A percentile compares a stretch with the other conserved stretches of the same genome.
phyloP scores from a whole-genome alignment of 2,888 invertebrate species.

The Halocaridina rubra region DNA sequence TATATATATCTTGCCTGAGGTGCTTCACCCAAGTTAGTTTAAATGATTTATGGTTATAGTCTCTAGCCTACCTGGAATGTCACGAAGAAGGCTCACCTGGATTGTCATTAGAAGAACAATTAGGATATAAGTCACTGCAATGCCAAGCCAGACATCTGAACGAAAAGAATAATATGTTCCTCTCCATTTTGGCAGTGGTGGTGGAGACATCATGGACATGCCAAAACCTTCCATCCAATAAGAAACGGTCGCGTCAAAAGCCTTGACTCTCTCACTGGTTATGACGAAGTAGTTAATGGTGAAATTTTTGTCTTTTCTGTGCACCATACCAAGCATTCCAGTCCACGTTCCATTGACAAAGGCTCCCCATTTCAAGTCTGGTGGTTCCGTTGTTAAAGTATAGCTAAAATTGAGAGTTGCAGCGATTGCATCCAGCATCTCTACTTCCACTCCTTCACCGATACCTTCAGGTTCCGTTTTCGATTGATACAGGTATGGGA shows the following conservation, averaged over 20 bases:
- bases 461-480: not conserved
- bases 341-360: slow-evolving; percentile 45
- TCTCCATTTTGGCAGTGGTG: slow-evolving; percentile 35
- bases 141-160: slow-evolving; percentile 2
- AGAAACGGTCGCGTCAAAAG: slow-evolving; percentile 33
- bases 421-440: slow-evolving; percentile 37
- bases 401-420: slow-evolving; percentile 24
- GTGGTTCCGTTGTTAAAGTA: slow-evolving; percentile 20
- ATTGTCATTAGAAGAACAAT: not conserved
- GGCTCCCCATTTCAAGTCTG: slow-evolving; percentile 36
- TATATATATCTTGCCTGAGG: too few species aligned
- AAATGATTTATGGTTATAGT: too few species aligned
- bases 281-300: slow-evolving; percentile 41
- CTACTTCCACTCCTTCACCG: slow-evolving; percentile 28
- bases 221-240: slow-evolving; percentile 58
- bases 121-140: not conserved
- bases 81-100: slow-evolving; percentile 29
- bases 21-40: too few species aligned
- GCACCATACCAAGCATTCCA: slow-evolving; percentile 49
- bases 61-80: too few species aligned
- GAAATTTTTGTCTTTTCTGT: slow-evolving; percentile 41
- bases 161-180: slow-evolving; percentile 45
- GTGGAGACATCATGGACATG: slow-evolving; percentile 19
- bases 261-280: slow-evolving; percentile 10
- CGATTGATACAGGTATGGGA: slow-evolving; percentile 15